These are phyloP conservation scores for Cyprinella venusta DNA, from an alignment of 2,797 vertebrate species.

Conservation along the genomic window DNA sequence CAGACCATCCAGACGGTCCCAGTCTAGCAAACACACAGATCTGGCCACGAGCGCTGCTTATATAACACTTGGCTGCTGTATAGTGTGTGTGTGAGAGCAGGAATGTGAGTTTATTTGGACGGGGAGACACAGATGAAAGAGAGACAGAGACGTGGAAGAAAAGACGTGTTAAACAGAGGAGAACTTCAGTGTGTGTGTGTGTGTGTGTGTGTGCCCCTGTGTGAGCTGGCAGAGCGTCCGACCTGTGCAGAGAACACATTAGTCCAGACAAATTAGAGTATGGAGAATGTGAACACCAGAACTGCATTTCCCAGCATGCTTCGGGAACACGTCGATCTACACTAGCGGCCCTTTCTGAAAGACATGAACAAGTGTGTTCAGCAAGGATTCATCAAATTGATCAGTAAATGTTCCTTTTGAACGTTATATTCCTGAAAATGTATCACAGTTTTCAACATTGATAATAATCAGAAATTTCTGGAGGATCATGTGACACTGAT, in stretches of 20 bases:
- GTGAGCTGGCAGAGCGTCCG: conserved; percentile 30
- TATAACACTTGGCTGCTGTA: conserved; percentile 43
- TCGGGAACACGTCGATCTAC: background rate
- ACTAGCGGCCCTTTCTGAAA: background rate
- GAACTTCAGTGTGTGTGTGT: conserved; percentile 8
- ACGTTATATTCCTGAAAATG: background rate
- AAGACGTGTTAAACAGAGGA: conserved; percentile 3
- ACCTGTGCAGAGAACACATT: conserved; percentile 45
- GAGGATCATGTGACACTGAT: no score
- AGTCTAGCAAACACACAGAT: conserved; percentile 20
- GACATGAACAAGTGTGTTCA: background rate
- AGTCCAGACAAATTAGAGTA: conserved; percentile 42
- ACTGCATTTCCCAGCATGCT: conserved; percentile 33
- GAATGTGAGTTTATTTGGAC: conserved; percentile 18
- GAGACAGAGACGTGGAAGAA: background rate
- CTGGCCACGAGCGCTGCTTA: conserved; percentile 23
- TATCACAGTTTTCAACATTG: background rate
- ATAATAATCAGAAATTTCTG: background rate
- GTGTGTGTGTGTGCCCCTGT: conserved; percentile 24
- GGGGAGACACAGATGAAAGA: conserved; percentile 3
- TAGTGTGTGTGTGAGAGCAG: background rate
- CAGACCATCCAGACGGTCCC: background rate
- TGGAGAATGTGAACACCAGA: background rate
- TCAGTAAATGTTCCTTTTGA: background rate
- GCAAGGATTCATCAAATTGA: background rate